Percentiles rank a stretch among this genome's conserved stretches.
Evolutionary conservation across 2,113 vertebrate genomes (phyloP).

Genomic region (Pterophyllum scalare): DNA sequence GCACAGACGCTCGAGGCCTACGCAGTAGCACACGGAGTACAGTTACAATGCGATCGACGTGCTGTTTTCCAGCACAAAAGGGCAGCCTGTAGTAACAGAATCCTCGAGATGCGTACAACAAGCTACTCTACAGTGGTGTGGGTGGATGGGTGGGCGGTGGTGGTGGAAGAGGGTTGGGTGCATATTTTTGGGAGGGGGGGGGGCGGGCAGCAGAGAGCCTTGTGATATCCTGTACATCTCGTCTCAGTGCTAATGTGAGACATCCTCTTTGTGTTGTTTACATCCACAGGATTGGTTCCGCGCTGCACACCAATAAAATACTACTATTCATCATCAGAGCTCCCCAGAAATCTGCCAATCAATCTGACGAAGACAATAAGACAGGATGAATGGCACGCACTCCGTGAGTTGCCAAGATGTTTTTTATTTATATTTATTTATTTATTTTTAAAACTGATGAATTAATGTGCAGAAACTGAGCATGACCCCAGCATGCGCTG

Average conservation of each 20-base stretch:
- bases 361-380: conserved; percentile 92
- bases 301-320: conserved; percentile 91
- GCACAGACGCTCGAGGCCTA: conserved; percentile 62
- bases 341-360: conserved; percentile 88
- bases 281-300: conserved; percentile 82
- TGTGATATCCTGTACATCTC: conserved; percentile 54
- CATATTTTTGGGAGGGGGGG: conserved; percentile 28
- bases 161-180: conserved; percentile 23
- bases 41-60: conserved; percentile 46
- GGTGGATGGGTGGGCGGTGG: conserved; percentile 57
- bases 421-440: background rate
- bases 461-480: conserved; percentile 7
- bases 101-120: conserved; percentile 51
- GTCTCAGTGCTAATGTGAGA: conserved; percentile 46
- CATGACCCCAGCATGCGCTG: background rate
- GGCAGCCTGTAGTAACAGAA: conserved; percentile 59
- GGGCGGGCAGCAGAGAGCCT: conserved; percentile 42
- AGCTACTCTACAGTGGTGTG: conserved; percentile 60
- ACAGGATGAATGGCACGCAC: conserved; percentile 93
- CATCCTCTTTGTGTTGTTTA: conserved; percentile 65
- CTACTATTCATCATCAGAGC: conserved; percentile 90
- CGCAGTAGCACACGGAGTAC: conserved; percentile 54
- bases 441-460: background rate
- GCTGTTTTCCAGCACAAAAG: conserved; percentile 45
- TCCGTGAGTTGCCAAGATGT: conserved; percentile 84